Conservation (phyloP, 2,113 vertebrate species). For the Synchiropus splendidus region DNA sequence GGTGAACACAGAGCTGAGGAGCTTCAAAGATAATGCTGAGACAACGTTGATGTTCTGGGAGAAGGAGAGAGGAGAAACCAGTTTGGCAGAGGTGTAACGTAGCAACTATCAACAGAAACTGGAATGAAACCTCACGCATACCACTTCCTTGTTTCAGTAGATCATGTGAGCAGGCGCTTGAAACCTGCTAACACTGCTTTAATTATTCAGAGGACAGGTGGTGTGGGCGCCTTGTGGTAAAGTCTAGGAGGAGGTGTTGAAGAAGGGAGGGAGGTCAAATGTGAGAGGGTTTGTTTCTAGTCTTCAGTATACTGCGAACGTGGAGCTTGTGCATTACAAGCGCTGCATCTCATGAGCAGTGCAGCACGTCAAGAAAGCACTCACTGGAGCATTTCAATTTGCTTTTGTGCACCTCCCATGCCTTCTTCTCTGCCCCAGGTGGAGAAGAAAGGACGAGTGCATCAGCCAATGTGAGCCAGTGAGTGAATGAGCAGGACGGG, state of each 20-base stretch:
- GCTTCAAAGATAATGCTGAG: conserved; percentile 10
- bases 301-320: too few relatives aligned
- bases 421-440: conserved; percentile 58
- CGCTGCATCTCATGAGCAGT: conserved; percentile 50
- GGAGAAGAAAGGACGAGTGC: conserved; percentile 53
- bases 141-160: conserved; percentile 46
- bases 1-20: conserved; percentile 8
- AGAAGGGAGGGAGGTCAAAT: too few relatives aligned
- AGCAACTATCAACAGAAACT: conserved; percentile 59
- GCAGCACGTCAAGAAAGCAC: conserved; percentile 66
- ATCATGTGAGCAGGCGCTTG: conserved; percentile 7
- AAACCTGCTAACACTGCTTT: too few relatives aligned
- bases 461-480: too few relatives aligned
- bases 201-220: too few relatives aligned
- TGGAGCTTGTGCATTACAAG: too few relatives aligned
- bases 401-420: conserved; percentile 61
- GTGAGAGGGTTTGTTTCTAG: too few relatives aligned
- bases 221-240: too few relatives aligned
- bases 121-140: conserved; percentile 43
- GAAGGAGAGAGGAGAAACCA: conserved; percentile 58
- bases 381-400: conserved; percentile 68
- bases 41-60: conserved; percentile 43
- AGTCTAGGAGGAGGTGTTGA: too few relatives aligned
- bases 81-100: conserved; percentile 47
- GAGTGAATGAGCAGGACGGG: conserved; percentile 34